Evolutionary conservation across 1,140 invertebrate genomes (phyloP), one percentile per base, ranked within the genome.

Genomic region (Liolophura sinensis): DNA sequence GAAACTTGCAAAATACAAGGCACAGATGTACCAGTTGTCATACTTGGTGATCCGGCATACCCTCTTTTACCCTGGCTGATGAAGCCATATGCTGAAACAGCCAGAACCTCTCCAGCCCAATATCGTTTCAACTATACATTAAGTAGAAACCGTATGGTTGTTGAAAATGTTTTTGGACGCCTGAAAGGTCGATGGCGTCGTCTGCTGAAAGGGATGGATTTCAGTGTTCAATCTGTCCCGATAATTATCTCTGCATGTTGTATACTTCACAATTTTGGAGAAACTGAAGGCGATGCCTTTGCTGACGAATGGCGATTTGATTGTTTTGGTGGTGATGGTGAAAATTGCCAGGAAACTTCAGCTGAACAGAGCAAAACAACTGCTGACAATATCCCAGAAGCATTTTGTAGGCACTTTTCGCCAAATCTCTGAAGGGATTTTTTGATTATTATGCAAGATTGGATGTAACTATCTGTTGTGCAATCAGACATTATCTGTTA

Each of bases 131-230:
- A 68, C 40, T 61, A 61, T 22, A 47, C 31, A 11, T 20, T 40
- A 62, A 63, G 60, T 46, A 62, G 61, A 46, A 61, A 25, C 22
- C 58, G 68, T 22, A 70, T 70, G 68, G 52, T 49, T 6, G 22
- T 63, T 24, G 65, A 70, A 63, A 65, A 65, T 62, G 27, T 59
- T 9, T 69, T 69, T 65, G 68, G 63, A 20, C 24, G 62, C 25
- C 52, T 63, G 49, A 63, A 63, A 63, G 62, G 62, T 24, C 62
- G 51, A 18, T 63, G 62, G 51, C 24, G 52, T 18, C 48, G 62
- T 47, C 40, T 63, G 18, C 18, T 27, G 18, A 64, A 64, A 25
- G 25, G 58, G 4, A 27, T 1, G 24, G 31, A 46, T 22, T 27
- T 60, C 48, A 3, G 48, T 60, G 25, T 60, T 60, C 27, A 60